phyloP scores from a whole-genome alignment of 1,140 invertebrate species.

The Artemia franciscana region DNA sequence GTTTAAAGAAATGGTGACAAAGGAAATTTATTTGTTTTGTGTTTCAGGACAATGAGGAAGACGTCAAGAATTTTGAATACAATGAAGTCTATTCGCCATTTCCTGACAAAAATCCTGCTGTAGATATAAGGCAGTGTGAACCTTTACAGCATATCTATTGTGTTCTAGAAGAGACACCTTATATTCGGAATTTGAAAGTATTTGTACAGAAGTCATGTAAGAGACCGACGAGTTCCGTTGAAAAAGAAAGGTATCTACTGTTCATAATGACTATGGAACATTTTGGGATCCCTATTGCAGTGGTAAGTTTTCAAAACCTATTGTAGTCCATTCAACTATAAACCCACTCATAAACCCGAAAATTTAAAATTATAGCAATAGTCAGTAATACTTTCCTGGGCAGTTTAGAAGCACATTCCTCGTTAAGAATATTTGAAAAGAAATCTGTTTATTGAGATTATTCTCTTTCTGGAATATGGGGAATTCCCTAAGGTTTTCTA shows the following conservation, averaged over 20 bases:
- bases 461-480: too few relatives aligned
- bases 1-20: too few relatives aligned
- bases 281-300: conserved; percentile 19
- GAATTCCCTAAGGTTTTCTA: too few relatives aligned
- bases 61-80: conserved; percentile 25
- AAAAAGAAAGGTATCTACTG: conserved; percentile 47
- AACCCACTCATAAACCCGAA: too few relatives aligned
- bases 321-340: neutral
- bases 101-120: conserved; percentile 13
- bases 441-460: too few relatives aligned
- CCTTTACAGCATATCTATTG: conserved; percentile 20
- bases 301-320: conserved; percentile 12
- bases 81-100: conserved; percentile 36
- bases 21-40: too few relatives aligned
- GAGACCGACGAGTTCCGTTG: conserved; percentile 53
- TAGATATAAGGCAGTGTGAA: conserved; percentile 14
- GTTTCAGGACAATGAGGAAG: too few relatives aligned
- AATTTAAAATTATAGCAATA: too few relatives aligned
- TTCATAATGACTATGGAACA: conserved; percentile 21
- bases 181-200: conserved; percentile 44
- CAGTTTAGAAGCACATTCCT: too few relatives aligned
- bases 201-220: conserved; percentile 43
- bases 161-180: conserved; percentile 54
- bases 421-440: too few relatives aligned
- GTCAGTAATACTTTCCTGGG: too few relatives aligned